Evolutionary conservation across 2,888 invertebrate genomes (phyloP).

Genomic region (Tiphia femorata): DNA sequence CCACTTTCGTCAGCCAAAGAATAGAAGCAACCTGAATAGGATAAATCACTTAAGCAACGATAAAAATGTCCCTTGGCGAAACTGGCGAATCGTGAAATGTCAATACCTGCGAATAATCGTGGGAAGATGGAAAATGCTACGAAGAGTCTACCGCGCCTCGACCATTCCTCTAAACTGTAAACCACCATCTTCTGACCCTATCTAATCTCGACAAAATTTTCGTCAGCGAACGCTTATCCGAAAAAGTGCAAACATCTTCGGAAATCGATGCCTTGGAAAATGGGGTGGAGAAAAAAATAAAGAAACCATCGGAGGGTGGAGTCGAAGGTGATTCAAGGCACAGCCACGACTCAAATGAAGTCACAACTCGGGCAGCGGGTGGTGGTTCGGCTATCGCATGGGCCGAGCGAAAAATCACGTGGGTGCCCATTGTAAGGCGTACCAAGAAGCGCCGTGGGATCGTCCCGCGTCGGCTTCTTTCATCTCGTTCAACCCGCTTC

Average conservation of each 20-base stretch:
- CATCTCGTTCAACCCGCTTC: constrained; percentile 57
- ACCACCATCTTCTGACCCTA: too few relatives aligned
- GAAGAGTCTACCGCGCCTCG: background rate
- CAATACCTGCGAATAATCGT: constrained; percentile 21
- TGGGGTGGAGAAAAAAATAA: too few relatives aligned
- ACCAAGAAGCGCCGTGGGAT: constrained; percentile 63
- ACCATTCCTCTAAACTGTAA: background rate
- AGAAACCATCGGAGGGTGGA: background rate
- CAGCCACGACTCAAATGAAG: constrained; percentile 63
- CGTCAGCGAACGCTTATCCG: too few relatives aligned
- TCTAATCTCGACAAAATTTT: too few relatives aligned
- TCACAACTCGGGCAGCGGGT: constrained; percentile 67
- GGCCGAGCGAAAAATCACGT: constrained; percentile 52
- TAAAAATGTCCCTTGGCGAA: background rate
- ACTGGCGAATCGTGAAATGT: constrained; percentile 17
- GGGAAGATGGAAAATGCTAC: constrained; percentile 9
- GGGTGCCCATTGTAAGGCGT: constrained; percentile 56
- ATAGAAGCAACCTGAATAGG: constrained; percentile 7
- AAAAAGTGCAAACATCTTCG: too few relatives aligned
- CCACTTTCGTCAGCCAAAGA: too few relatives aligned
- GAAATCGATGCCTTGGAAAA: too few relatives aligned
- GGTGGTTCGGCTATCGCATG: constrained; percentile 42
- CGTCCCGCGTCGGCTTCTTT: constrained; percentile 60
- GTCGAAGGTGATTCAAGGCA: constrained; percentile 3
- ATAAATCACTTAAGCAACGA: constrained; percentile 14